Percentiles rank a stretch among this genome's conserved stretches.
Evolutionary conservation across 2,113 vertebrate genomes (phyloP).

Genomic region (Falcunculus frontatus): DNA sequence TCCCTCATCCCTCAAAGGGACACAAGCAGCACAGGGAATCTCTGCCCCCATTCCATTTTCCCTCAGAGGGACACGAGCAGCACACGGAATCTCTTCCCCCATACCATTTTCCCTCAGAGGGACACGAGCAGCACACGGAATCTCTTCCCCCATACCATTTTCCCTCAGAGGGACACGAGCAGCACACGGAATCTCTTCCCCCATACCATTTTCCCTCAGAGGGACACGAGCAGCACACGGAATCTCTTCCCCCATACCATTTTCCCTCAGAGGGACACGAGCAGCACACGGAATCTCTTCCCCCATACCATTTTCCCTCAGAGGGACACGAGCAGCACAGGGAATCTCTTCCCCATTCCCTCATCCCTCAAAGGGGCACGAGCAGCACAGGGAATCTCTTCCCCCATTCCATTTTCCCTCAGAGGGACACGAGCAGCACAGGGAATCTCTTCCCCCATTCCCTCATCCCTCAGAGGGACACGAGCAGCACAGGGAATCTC

Average conservation of each 20-base stretch:
- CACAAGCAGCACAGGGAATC: neutral
- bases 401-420: neutral
- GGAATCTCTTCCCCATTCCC: neutral
- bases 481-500: rapidly evolving
- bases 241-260: too few species aligned
- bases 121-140: neutral
- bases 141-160: too few species aligned
- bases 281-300: too few species aligned
- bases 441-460: too few species aligned
- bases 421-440: neutral
- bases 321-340: rapidly evolving
- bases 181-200: neutral
- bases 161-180: too few species aligned
- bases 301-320: neutral
- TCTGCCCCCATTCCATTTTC: too few species aligned
- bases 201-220: neutral
- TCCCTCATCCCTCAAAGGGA: too few species aligned
- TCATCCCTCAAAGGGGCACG: rapidly evolving
- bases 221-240: neutral
- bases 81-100: neutral
- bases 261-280: neutral
- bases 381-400: neutral
- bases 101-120: neutral
- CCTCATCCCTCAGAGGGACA: too few species aligned
- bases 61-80: too few species aligned